phyloP scores from a whole-genome alignment of 1,140 invertebrate species.

The Lerema accius region DNA sequence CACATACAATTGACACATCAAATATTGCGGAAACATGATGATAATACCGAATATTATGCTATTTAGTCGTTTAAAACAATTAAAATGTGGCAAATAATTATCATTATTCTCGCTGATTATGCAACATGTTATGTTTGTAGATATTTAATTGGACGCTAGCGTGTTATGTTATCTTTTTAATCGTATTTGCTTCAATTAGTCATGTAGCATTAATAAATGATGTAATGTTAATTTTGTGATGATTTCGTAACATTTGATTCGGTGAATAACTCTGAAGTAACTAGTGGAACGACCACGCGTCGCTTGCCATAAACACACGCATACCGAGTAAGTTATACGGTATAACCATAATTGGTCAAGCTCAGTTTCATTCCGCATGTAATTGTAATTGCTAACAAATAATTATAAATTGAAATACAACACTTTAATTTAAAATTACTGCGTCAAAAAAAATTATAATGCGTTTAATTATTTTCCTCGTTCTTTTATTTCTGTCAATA shows the following conservation, averaged over 20 bases:
- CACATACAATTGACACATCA: constrained; percentile 28
- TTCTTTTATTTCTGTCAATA: no score
- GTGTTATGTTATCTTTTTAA: background rate
- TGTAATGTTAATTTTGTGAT: constrained; percentile 46
- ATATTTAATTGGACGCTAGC: background rate
- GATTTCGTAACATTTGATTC: constrained; percentile 52
- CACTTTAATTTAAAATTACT: no score
- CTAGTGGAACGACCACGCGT: constrained; percentile 58
- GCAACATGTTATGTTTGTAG: background rate
- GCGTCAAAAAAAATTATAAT: background rate
- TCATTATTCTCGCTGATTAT: background rate
- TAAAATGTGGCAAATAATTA: background rate
- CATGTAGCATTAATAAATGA: constrained; percentile 28
- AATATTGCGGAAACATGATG: background rate
- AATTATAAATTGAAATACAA: constrained; percentile 5
- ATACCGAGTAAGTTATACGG: no score
- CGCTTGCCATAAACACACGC: constrained; percentile 41
- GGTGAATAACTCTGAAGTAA: constrained; percentile 51
- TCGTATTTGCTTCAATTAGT: background rate
- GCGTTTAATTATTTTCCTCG: background rate
- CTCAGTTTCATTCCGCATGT: constrained; percentile 6
- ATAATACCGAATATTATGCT: background rate
- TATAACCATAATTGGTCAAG: constrained; percentile 4
- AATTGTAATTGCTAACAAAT: constrained; percentile 5
- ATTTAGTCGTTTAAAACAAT: background rate